phyloP scores from a whole-genome alignment of 2,113 vertebrate species.

The Indri indri region DNA sequence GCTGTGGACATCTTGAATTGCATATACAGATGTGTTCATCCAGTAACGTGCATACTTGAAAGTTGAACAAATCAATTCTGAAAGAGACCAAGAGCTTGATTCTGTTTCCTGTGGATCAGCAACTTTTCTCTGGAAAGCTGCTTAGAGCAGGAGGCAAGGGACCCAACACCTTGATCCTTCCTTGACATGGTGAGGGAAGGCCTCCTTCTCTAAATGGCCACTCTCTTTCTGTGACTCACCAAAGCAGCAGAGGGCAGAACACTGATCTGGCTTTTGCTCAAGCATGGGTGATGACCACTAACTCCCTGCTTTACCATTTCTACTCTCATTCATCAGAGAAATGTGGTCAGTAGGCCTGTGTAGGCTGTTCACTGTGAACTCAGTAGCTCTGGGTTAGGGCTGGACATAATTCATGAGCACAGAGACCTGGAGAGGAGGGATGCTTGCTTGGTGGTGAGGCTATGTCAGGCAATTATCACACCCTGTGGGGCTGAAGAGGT shows the following conservation, averaged over 20 bases:
- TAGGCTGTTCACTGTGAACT: background rate
- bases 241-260: background rate
- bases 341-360: background rate
- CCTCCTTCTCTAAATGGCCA: background rate
- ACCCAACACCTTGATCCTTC: fast-evolving
- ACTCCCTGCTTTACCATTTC: constrained; percentile 14
- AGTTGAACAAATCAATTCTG: background rate
- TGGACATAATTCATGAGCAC: background rate
- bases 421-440: background rate
- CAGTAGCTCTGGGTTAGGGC: background rate
- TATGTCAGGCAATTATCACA: background rate
- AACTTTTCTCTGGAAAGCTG: background rate
- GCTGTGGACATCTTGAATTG: background rate
- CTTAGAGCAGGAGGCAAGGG: background rate
- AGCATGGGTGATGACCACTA: background rate
- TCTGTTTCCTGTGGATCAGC: background rate
- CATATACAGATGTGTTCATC: background rate
- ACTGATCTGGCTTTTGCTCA: background rate
- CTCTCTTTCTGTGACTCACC: background rate
- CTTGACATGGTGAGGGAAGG: background rate
- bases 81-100: background rate
- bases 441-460: background rate
- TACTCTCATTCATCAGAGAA: background rate
- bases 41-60: background rate
- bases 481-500: background rate